Evolutionary conservation across 2,888 invertebrate species (phyloP), one percentile per base, ranked within the genome.

Genomic region (Acholoe squamosa): DNA sequence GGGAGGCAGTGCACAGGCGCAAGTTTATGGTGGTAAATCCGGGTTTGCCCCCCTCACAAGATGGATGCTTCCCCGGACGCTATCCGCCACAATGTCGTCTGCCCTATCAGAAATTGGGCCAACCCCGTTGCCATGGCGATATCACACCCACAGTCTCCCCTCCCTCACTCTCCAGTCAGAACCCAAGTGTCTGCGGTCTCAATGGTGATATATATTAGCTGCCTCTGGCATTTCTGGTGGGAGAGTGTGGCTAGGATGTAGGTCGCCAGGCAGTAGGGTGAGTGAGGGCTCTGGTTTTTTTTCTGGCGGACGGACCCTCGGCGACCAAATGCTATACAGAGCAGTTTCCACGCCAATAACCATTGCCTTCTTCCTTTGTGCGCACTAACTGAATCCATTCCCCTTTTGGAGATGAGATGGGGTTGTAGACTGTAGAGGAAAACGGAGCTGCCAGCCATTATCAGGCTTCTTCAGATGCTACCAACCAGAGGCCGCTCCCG

Each of bases 81-180:
- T 25, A 0, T 28, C 71, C 14, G 28, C 25, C 28, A 28, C 14
- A 71, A 71, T 71, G 71, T 71, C 71, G 25, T 28, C 71, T 71
- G 71, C 71, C 71, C 71, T 71, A 71, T 71, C 71, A 71, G 71
- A 71, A 71, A 71, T 71, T 71, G 71, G 71, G 71, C 71, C 71
- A 71, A 25, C 71, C n/a, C 71, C 16, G 71, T 71, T 71, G 71
- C 71, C 71, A 71, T 71, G 71, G 71, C 71, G 71, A 71, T 71
- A 71, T 71, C 71, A 71, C 71, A 71, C 71, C 71, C 71, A 28
- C 5, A 25, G 28, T 71, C 71, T 71, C 71, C 61, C n/a, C n/a
- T 61, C 22, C 61, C 14, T 14, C 61, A n/a, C 61, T 61, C 61
- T 61, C 61, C 22, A 7, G 19, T 7, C 61, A n/a, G 22, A 61